Base-by-base conservation (phyloP, 1,140 invertebrate species). In the Caenorhabditis briggsae region DNA sequence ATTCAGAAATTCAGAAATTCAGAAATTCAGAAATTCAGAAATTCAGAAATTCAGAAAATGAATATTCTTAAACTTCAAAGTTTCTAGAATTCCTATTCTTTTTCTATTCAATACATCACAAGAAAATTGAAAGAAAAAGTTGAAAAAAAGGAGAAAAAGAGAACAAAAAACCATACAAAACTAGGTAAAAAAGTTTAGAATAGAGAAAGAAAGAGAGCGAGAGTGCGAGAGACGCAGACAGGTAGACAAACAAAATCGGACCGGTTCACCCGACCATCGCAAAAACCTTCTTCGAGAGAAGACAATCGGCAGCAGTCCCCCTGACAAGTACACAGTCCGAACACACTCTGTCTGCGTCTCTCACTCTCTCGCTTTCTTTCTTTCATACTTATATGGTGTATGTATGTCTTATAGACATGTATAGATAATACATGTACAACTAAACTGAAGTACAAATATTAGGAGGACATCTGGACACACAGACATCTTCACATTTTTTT, bases 301-400 rank as follows among this genome's bases (percentile, higher is more conserved):
- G 59, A 61, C 70, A 78, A 78, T 78, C 70, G 70, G 23, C 61
- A n/a, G 14, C 33, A 33, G 33, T 33, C 33, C 33, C 33, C 33
- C 33, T 3, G 33, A 33, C 33, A 33, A 33, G 33, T 33, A 33
- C 33, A 25, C 70, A 50, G 20, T 50, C 18, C 70, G 70, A 53
- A 50, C 46, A 53, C n/a, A 50, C 70, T 78, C 23, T 78, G 20
- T 78, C 70, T 78, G n/a, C 53, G 11, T 20, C 41, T 46, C 18
- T 46, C 41, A 33, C 33, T 70, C 41, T 70, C 64, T 70, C 41
- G 5, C 41, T 46, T 48, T 46, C 64, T 46, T 8, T 20, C 50
- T 53, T 11, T 33, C 3, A 33, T 33, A 33, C 33, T 33, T 33
- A 33, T 33, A 33, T 33, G 50, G 50, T 53, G 16, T 53, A 61